Evolutionary conservation across 2,113 vertebrate genomes (phyloP), one percentile per base, ranked within the genome.

Genomic region (Oreocharis arfaki): DNA sequence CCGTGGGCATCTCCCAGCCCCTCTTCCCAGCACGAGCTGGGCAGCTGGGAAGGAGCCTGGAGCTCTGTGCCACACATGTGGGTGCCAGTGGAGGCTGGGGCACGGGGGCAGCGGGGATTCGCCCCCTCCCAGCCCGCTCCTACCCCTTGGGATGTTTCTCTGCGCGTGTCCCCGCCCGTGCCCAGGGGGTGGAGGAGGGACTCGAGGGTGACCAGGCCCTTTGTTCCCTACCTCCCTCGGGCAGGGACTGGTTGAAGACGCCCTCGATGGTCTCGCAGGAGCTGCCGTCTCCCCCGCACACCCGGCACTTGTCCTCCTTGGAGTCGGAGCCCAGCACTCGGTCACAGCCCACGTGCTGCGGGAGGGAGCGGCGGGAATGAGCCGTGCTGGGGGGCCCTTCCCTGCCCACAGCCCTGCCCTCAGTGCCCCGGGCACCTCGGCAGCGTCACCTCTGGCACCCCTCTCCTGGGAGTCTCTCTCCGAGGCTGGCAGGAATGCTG

Each of bases 341-440:
- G 96, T 99, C 99, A 1, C 99, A 99, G 93, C 99, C 99, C 76
- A 99, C 99, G 1, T 99, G 99, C 99, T 99, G 96, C 14, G 12
- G 68, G 85, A 33, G 65, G 83, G 21, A 84, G 74, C 50, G 63
- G 37, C 41, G n/a, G 35, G 12, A 35, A 30, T 96, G 47, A 89
- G 20, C 24, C 11, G 1, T 27, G 32, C 71, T 11, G n/a, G 17
- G 60, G 55, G 37, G 27, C 15, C 8, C 10, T 16, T 16, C 67
- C 32, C 64, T 44, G 32, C 60, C 52, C 42, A 27, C 37, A 9
- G 16, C 35, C 57, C 39, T 16, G 61, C 10, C 30, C 53, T 52
- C 47, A 2, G 8, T 3, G 13, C 63, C 11, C 65, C 0, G 0
- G 13, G 30, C 32, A 28, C 9, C 50, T 28, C 22, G 28, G 46